A percentile compares a stretch with the other conserved stretches of the same genome.
Conservation (phyloP, 2,797 vertebrate genomes). For the Peromyscus melanophrys region DNA sequence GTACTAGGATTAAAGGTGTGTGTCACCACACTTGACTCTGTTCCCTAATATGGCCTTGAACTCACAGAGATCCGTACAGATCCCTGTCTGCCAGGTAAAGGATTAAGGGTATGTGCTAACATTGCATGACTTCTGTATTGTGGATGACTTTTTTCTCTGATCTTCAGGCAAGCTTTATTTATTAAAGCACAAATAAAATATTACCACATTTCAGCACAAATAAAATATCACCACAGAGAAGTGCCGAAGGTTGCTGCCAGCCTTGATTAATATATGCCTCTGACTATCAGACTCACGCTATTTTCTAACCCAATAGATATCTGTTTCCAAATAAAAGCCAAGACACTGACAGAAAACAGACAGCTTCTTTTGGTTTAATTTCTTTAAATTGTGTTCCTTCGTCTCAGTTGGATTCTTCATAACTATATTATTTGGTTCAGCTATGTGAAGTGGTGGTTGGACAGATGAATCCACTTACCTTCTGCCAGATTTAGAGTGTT, state of each 20-base stretch:
- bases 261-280: constrained; percentile 56
- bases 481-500: constrained; percentile 78
- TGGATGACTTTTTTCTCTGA: too few relatives aligned
- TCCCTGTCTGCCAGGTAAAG: too few relatives aligned
- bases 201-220: too few relatives aligned
- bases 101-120: too few relatives aligned
- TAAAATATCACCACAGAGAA: background rate
- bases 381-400: constrained; percentile 64
- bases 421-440: constrained; percentile 12
- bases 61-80: too few relatives aligned
- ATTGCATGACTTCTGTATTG: too few relatives aligned
- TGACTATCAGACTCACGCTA: constrained; percentile 69
- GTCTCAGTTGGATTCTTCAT: constrained; percentile 72
- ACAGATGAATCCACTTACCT: constrained; percentile 79
- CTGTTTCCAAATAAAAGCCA: constrained; percentile 65
- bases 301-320: constrained; percentile 77
- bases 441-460: constrained; percentile 69
- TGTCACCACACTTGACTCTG: too few relatives aligned
- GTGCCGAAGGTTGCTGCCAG: background rate
- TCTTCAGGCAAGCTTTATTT: too few relatives aligned
- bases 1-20: too few relatives aligned
- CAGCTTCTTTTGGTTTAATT: constrained; percentile 69
- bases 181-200: too few relatives aligned
- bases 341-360: constrained; percentile 42
- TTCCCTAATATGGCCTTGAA: too few relatives aligned